Percentiles rank a stretch among this genome's conserved stretches.
phyloP scores from a whole-genome alignment of 2,797 vertebrate species.

The Sebastes iracundus region DNA sequence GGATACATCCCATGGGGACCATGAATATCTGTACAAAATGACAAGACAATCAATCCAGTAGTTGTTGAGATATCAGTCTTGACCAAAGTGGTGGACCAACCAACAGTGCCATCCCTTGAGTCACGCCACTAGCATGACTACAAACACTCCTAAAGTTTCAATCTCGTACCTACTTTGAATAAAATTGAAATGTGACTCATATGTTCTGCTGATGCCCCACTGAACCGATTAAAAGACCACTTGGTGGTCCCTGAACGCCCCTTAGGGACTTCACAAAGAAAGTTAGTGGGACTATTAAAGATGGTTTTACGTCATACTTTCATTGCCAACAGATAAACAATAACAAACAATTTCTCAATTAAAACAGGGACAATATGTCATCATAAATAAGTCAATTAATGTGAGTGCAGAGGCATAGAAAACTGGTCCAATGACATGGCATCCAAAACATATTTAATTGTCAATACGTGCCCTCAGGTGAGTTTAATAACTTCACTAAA shows the following conservation, averaged over 20 bases:
- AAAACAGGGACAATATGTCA: slow-evolving; percentile 1
- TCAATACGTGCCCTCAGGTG: slow-evolving; percentile 30
- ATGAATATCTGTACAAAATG: not conserved
- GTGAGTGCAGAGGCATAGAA: slow-evolving; percentile 1
- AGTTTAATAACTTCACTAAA: slow-evolving; percentile 55
- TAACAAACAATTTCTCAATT: slow-evolving; percentile 29
- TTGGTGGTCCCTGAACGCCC: not conserved
- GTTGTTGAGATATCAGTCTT: not conserved
- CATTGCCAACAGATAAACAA: slow-evolving; percentile 11
- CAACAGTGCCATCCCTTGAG: not conserved
- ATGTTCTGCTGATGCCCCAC: not conserved
- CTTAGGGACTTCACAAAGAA: not conserved
- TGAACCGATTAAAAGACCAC: not conserved
- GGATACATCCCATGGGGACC: not conserved
- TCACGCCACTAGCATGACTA: not conserved
- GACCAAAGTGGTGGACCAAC: too few relatives aligned
- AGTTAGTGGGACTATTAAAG: slow-evolving; percentile 24
- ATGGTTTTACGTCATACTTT: slow-evolving; percentile 17
- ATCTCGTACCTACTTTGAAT: not conserved
- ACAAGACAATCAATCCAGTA: not conserved
- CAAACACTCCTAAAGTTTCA: not conserved
- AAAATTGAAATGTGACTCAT: not conserved
- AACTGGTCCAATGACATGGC: slow-evolving; percentile 1
- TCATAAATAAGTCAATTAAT: slow-evolving; percentile 22
- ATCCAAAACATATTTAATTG: slow-evolving; percentile 36